Base-by-base conservation (phyloP, 1,140 invertebrate species). In the Pantala flavescens region DNA sequence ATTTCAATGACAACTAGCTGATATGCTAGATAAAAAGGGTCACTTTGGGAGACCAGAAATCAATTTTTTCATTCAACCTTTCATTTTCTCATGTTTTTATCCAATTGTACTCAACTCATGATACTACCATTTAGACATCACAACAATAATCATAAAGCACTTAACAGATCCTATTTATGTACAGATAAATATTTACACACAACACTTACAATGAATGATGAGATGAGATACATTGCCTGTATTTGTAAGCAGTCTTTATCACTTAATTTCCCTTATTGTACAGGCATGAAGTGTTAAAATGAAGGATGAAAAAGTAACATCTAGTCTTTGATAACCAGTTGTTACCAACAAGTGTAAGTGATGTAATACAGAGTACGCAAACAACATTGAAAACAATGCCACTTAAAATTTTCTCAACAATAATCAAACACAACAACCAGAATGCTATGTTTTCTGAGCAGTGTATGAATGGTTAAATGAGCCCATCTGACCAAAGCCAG, bases 401-500 rank as follows among this genome's bases (percentile, higher is more conserved):
- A 36, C 28, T 36, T 36, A 2, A 36, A 36, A 36, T 36, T 36
- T 36, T 36, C 28, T 36, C 28, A 36, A 36, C 28, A 36, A 36
- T 36, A 36, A 2, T 36, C 28, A 36, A 36, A 36, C 28, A 36
- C 28, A 36, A 36, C 28, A 36, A 36, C 28, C 28, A 36, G 28
- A 63, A 3, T 63, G 49, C 72, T 49, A 42, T 77, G 76, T 70
- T 63, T 76, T 49, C 72, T 73, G 23, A 77, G 73, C 21, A 72
- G 49, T 63, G 49, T 19, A 63, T 63, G 49, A 63, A 63, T 63
- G 74, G 10, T 76, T 43, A 16, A 77, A 73, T 9, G 73, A 21
- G 1, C 73, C 76, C 72, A 73, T 83, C 78, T 90, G 88, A 77
- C 90, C 91, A 63, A 95, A 83, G 71, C 93, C 92, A 80, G 91